phyloP scores from a whole-genome alignment of 2,888 invertebrate genomes.

The Caenorhabditis sinica region DNA sequence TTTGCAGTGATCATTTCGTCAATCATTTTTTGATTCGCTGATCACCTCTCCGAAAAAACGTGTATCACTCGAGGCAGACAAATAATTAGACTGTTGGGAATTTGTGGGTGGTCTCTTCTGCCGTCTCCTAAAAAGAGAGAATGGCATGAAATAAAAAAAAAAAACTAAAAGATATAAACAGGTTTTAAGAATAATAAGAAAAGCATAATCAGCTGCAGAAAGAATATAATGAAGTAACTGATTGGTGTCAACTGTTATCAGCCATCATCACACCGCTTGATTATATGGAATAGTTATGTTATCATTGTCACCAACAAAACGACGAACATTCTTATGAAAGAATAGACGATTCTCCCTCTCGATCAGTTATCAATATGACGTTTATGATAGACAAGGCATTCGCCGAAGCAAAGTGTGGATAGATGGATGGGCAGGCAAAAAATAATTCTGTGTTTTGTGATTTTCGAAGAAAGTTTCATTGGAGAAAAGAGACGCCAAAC shows the following conservation, averaged over 20 bases:
- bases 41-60: conserved; percentile 22
- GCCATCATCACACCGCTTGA: conserved; percentile 3
- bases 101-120: conserved; percentile 6
- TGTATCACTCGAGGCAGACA: conserved; percentile 22
- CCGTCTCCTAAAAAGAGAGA: neutral
- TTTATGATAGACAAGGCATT: conserved; percentile 26
- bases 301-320: conserved; percentile 8
- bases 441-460: conserved; percentile 42
- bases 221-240: conserved; percentile 3
- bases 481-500: conserved; percentile 28
- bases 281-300: conserved; percentile 53
- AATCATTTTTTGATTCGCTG: conserved; percentile 38
- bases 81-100: conserved; percentile 19
- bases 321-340: conserved; percentile 15
- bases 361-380: conserved; percentile 42
- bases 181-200: conserved; percentile 39
- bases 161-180: conserved; percentile 18
- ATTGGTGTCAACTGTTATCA: conserved; percentile 34
- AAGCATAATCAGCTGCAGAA: conserved; percentile 20
- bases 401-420: conserved; percentile 30
- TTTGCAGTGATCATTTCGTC: conserved; percentile 69
- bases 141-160: conserved; percentile 22
- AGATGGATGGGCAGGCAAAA: conserved; percentile 9
- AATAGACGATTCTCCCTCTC: conserved; percentile 5
- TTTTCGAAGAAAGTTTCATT: conserved; percentile 22